Evolutionary conservation across 2,113 vertebrate species (phyloP), one percentile per base, ranked within the genome.

Genomic region (Oxyura jamaicensis): DNA sequence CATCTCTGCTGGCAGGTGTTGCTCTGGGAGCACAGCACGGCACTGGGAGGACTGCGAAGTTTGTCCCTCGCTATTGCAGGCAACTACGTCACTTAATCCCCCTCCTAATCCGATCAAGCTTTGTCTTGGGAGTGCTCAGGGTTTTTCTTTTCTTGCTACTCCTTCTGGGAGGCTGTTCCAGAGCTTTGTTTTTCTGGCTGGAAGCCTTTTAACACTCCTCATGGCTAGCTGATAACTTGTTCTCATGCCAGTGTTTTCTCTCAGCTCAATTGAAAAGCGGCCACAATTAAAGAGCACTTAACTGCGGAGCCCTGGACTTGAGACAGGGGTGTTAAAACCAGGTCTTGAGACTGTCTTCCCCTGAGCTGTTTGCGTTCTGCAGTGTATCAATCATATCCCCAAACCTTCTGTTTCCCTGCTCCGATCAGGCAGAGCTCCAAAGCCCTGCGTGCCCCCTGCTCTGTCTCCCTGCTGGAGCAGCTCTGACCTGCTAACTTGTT

Each of bases 141-240:
- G 74, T 59, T 92, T 93, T 96, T 87, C 91, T 96, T 96, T 96
- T 83, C 87, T 95, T 96, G 94, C 95, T 90, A 46, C 79, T 95
- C 91, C 86, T 92, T 89, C 84, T 92, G 93, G 87, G 87, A 96
- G 55, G 62, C 67, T 95, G 88, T 92, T 95, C 79, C 83, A 88
- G 66, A 83, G 81, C 81, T 91, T 92, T 96, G 93, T 96, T 97
- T 95, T 97, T 91, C 77, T 95, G 91, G 83, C 86, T 95, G 81
- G 62, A 91, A 95, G 79, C 73, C 53, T 76, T 87, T 82, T 89
- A 89, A 62, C 0, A 6, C 39, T 92, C 19, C 74, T 93, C 33
- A 4, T 78, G 62, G 89, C 74, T 85, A 89, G 84, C 71, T 87
- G 95, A 93, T 95, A 79, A 91, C 94, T 96, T 96, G 93, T 96